Evolutionary conservation across 2,797 vertebrate genomes (phyloP), one percentile per base, ranked within the genome.

Genomic region (Coregonus ussuriensis): DNA sequence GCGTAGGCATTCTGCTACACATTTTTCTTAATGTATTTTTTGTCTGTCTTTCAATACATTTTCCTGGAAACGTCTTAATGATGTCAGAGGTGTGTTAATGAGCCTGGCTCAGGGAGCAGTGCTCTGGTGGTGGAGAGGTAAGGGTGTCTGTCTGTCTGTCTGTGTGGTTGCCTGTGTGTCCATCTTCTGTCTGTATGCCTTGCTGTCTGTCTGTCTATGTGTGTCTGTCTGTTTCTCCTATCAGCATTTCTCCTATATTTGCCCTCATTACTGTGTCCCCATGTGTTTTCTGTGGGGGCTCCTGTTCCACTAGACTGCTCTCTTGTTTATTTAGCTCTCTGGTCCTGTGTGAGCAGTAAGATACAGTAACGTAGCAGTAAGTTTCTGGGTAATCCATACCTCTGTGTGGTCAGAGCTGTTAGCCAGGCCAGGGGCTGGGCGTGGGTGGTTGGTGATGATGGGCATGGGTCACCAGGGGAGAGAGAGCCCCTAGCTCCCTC

Each of bases 21-120:
- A 98, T 98, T 98, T 96, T 97, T 98, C 97, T 97, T 98, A 97
- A 98, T 98, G 97, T 97, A 96, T 98, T 98, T 98, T 97, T 97
- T 98, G 98, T 97, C 96, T 96, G 96, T 95, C 96, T 96, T 97
- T 98, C 96, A 98, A 98, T 99, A 98, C 97, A 97, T 98, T 97
- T 97, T 92, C 93, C 94, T 93, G 94, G 95, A 96, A 96, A 98
- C 88, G 94, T 98, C 96, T 98, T 97, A 98, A 98, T 98, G 96
- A 96, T 94, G 95, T 96, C 94, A 94, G 94, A 94, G 95, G 95
- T 88, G 91, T 85, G 92, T 94, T 96, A 96, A 97, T 97, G 95
- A 96, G 93, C 93, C 92, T 92, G 91, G 82, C 83, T 75, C 78
- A 85, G 84, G 82, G 87, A 88, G 89, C 87, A 88, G 78, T 75